These are phyloP conservation scores for Sporophila hypoxantha DNA, from an alignment of 2,113 vertebrate genomes.

Conservation along the genomic window DNA sequence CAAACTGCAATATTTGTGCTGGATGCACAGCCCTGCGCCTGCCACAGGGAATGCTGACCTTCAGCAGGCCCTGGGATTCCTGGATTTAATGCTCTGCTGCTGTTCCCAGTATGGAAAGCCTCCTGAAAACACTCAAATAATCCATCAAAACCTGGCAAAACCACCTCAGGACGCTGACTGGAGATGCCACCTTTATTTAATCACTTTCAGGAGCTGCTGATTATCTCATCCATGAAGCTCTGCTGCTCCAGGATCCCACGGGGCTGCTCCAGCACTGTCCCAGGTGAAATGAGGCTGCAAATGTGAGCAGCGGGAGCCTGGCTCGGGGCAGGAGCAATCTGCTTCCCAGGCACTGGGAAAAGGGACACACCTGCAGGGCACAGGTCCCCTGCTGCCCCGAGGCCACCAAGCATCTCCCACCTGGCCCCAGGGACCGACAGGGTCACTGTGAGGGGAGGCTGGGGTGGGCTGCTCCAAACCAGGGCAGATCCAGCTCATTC, in stretches of 20 bases:
- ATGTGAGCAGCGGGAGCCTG: neutral
- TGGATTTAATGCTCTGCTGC: neutral
- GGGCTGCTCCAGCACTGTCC: neutral
- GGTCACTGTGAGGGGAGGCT: fast-evolving
- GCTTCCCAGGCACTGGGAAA: neutral
- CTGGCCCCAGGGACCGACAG: fast-evolving
- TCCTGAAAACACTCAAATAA: neutral
- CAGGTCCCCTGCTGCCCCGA: neutral
- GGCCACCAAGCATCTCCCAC: neutral
- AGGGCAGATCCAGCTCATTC: fast-evolving
- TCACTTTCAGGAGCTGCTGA: neutral
- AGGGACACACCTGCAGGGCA: neutral
- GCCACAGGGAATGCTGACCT: fast-evolving
- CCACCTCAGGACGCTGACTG: fast-evolving
- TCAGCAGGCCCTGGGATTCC: neutral
- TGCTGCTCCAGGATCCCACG: neutral
- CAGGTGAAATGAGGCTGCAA: constrained; percentile 36
- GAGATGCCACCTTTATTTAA: neutral
- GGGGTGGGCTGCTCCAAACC: neutral
- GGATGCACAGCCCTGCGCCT: neutral
- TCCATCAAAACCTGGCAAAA: neutral
- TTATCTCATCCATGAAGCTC: neutral
- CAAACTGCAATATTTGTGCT: neutral
- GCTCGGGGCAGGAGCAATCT: neutral
- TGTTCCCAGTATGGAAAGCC: neutral